Evolutionary conservation across 2,888 invertebrate species (phyloP).

Genomic region (Dendrolimus pini): DNA sequence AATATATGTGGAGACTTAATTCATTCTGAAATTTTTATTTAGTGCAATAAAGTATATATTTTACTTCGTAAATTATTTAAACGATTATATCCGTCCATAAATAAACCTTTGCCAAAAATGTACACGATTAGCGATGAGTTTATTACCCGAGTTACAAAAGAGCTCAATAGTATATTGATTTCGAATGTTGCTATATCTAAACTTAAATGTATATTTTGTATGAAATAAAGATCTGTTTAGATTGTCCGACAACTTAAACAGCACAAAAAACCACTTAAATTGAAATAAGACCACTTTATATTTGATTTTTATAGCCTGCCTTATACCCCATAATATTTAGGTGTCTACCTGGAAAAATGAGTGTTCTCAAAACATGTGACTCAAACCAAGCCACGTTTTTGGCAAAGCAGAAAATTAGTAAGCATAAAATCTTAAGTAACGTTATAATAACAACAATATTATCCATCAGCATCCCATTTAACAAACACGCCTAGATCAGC

Average conservation of each 20-base stretch:
- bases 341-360: conserved; percentile 40
- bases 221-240: conserved; percentile 29
- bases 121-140: conserved; percentile 24
- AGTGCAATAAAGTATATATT: neutral
- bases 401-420: conserved; percentile 40
- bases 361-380: conserved; percentile 38
- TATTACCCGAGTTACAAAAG: conserved; percentile 25
- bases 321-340: conserved; percentile 35
- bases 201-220: conserved; percentile 31
- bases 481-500: too few relatives aligned
- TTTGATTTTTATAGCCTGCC: conserved; percentile 35
- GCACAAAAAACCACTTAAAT: conserved; percentile 29
- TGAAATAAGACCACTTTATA: conserved; percentile 40
- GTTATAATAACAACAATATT: conserved; percentile 18
- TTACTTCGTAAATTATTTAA: conserved; percentile 1
- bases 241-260: conserved; percentile 28
- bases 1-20: too few relatives aligned
- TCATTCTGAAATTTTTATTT: neutral
- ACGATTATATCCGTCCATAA: conserved; percentile 10
- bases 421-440: conserved; percentile 34
- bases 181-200: conserved; percentile 30
- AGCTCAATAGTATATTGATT: conserved; percentile 28
- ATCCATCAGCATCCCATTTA: too few relatives aligned
- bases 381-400: conserved; percentile 36
- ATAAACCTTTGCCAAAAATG: conserved; percentile 13